phyloP scores from a whole-genome alignment of 2,888 invertebrate genomes.

The Oxytorus armatus region DNA sequence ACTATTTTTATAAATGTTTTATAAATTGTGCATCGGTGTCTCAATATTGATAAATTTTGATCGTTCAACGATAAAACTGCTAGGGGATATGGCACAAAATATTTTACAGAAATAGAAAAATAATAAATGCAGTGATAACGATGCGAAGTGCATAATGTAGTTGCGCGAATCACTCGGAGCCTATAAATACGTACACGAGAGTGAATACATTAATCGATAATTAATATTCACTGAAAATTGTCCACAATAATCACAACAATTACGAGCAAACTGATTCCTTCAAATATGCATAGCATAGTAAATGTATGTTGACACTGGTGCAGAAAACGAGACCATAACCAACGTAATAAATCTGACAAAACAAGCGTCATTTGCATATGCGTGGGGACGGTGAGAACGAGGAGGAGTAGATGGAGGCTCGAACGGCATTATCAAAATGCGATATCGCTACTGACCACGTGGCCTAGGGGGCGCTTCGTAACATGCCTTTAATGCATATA shows the following conservation, averaged over 20 bases:
- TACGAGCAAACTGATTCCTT: neutral
- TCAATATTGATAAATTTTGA: no score
- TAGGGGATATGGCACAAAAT: no score
- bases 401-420: conserved; percentile 64
- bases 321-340: conserved; percentile 4
- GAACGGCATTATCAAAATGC: conserved; percentile 82
- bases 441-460: conserved; percentile 79
- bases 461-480: conserved; percentile 65
- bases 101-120: no score
- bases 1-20: no score
- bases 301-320: no score
- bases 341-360: conserved; percentile 80
- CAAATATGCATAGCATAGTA: neutral
- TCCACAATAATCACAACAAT: no score
- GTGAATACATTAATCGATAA: conserved; percentile 40
- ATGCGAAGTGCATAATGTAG: no score
- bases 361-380: conserved; percentile 81
- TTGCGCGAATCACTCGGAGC: no score
- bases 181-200: no score
- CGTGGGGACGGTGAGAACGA: conserved; percentile 65
- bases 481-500: conserved; percentile 76
- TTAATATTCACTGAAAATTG: conserved; percentile 41
- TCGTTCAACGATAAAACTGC: no score
- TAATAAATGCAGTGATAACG: no score
- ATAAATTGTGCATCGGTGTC: no score